Evolutionary conservation across 2,797 vertebrate genomes (phyloP).

Genomic region (Pseudochirops corinnae): DNA sequence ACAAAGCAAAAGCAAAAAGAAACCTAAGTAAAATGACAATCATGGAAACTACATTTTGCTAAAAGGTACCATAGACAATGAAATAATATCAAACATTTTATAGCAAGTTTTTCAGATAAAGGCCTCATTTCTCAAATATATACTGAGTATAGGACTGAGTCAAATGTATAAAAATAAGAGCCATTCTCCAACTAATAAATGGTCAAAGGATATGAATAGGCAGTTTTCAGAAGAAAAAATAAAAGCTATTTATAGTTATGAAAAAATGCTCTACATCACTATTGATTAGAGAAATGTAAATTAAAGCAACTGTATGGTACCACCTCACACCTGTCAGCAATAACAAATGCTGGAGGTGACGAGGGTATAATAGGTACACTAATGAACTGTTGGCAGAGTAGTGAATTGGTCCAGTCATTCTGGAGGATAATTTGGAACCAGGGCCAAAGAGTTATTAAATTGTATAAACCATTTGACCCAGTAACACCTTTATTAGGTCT

Average conservation of each 20-base stretch:
- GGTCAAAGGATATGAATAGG: too few species aligned
- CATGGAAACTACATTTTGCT: not conserved
- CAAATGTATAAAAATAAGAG: too few species aligned
- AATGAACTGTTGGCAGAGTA: not conserved
- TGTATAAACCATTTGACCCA: not conserved
- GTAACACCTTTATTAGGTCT: not conserved
- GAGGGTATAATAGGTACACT: not conserved
- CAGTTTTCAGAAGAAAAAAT: too few species aligned
- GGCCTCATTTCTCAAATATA: too few species aligned
- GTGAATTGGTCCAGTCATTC: not conserved
- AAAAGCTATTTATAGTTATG: too few species aligned
- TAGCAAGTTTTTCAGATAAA: too few species aligned
- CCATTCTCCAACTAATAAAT: too few species aligned
- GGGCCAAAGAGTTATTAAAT: not conserved
- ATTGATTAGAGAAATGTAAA: too few species aligned
- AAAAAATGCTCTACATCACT: too few species aligned
- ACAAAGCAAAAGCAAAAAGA: not conserved
- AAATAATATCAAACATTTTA: not conserved
- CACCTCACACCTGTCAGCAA: not conserved
- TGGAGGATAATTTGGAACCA: not conserved
- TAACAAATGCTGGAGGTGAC: not conserved
- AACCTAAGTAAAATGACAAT: not conserved
- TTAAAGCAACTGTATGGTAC: too few species aligned
- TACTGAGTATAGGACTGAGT: too few species aligned
- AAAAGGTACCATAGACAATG: not conserved